Evolutionary conservation across 1,140 invertebrate species (phyloP).

Genomic region (Venturia canescens): DNA sequence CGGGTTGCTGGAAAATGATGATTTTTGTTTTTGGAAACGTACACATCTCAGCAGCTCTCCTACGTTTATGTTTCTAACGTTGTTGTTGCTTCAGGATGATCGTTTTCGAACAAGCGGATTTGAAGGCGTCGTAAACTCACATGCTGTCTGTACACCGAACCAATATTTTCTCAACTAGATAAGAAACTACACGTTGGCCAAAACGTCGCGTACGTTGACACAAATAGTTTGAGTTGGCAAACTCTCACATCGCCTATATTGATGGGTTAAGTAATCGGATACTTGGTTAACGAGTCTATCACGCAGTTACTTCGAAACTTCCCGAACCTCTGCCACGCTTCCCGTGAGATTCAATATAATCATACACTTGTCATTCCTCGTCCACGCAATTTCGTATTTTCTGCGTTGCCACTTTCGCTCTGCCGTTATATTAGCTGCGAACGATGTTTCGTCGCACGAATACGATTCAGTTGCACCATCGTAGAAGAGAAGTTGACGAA

Average conservation of each 20-base stretch:
- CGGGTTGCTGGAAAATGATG: too few species aligned
- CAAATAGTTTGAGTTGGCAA: constrained; percentile 37
- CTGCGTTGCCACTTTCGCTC: constrained; percentile 36
- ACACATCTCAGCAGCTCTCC: too few species aligned
- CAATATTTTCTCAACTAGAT: neutral
- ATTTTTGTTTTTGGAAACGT: too few species aligned
- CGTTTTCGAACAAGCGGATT: neutral
- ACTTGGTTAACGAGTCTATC: constrained; percentile 51
- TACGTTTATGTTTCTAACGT: neutral
- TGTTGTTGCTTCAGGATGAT: neutral
- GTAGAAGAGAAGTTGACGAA: neutral
- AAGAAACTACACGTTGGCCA: constrained; percentile 12
- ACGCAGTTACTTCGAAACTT: constrained; percentile 48
- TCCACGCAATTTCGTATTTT: neutral
- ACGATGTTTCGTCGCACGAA: constrained; percentile 43
- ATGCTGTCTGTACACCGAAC: neutral
- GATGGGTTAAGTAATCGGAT: constrained; percentile 45
- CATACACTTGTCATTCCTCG: neutral
- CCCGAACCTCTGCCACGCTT: neutral
- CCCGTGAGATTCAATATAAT: neutral
- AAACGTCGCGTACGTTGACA: neutral
- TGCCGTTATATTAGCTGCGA: constrained; percentile 54
- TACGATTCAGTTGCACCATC: constrained; percentile 17
- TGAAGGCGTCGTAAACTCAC: neutral
- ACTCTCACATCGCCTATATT: constrained; percentile 50